phyloP scores from a whole-genome alignment of 1,140 invertebrate species.

The Drosophila melanica region DNA sequence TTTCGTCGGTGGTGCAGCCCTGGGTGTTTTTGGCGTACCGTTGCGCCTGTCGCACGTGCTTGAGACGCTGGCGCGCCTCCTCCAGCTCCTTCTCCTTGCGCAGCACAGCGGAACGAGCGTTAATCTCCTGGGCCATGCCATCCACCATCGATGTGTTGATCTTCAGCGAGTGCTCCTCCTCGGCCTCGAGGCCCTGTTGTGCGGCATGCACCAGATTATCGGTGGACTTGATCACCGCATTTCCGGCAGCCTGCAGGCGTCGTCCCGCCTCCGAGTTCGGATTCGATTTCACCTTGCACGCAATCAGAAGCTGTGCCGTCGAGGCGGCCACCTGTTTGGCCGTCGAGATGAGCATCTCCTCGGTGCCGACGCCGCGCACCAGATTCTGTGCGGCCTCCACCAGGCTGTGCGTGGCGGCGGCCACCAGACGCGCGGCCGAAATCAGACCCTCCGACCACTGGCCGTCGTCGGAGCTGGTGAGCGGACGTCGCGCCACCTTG shows the following conservation, averaged over 20 bases:
- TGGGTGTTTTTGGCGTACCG: slow-evolving; percentile 88
- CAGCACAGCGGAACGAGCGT: slow-evolving; percentile 93
- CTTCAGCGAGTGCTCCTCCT: slow-evolving; percentile 95
- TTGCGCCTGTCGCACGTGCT: slow-evolving; percentile 92
- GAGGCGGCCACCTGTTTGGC: slow-evolving; percentile 99
- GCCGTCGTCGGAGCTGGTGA: slow-evolving; percentile 95
- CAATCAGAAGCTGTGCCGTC: slow-evolving; percentile 98
- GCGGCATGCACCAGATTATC: slow-evolving; percentile 98
- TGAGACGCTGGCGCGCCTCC: slow-evolving; percentile 94
- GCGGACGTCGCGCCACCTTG: slow-evolving; percentile 91
- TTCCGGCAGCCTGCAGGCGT: slow-evolving; percentile 96
- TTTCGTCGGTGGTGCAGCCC: slow-evolving; percentile 86
- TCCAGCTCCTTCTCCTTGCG: slow-evolving; percentile 97
- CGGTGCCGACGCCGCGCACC: slow-evolving; percentile 96
- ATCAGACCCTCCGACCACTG: slow-evolving; percentile 99
- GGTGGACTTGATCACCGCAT: slow-evolving; percentile 98
- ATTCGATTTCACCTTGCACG: slow-evolving; percentile 99
- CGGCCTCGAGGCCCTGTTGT: slow-evolving; percentile 95
- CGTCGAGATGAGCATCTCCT: slow-evolving; percentile 98
- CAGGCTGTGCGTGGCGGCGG: slow-evolving; percentile 97
- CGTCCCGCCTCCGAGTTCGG: slow-evolving; percentile 96
- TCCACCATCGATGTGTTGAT: slow-evolving; percentile 96
- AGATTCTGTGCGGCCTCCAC: slow-evolving; percentile 98
- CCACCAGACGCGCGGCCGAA: slow-evolving; percentile 97
- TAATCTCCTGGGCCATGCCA: slow-evolving; percentile 96